These are phyloP conservation scores for Cichlasoma orientale DNA, from an alignment of 2,797 vertebrate species.

Conservation along the genomic window DNA sequence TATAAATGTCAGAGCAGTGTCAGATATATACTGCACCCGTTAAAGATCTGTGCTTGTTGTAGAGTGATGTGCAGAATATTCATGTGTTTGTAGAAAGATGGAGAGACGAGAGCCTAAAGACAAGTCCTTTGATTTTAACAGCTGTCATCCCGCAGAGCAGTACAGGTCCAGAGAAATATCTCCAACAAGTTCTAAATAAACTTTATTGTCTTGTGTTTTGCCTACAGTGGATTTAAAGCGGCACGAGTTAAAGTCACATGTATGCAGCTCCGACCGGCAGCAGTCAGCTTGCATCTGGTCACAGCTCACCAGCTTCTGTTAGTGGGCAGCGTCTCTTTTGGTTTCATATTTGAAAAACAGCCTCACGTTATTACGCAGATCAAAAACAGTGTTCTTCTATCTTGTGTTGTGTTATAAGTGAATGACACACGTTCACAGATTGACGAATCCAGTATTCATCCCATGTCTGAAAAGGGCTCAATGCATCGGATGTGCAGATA, in stretches of 20 bases:
- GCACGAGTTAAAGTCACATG: background rate
- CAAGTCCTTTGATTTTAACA: too few relatives aligned
- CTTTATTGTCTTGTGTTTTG: background rate
- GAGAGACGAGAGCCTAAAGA: background rate
- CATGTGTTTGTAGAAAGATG: background rate
- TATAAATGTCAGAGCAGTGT: slow-evolving; percentile 18
- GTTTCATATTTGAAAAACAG: background rate
- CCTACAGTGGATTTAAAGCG: slow-evolving; percentile 16
- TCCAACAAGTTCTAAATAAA: slow-evolving; percentile 1
- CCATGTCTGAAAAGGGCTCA: background rate
- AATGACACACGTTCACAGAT: background rate
- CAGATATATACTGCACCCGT: slow-evolving; percentile 8
- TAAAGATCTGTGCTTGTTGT: slow-evolving; percentile 52
- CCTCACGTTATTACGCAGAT: too few relatives aligned
- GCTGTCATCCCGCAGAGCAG: background rate
- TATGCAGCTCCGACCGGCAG: background rate
- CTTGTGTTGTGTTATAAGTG: background rate
- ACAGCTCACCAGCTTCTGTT: background rate
- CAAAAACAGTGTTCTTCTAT: background rate
- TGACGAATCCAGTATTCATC: background rate
- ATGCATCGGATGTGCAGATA: too few relatives aligned
- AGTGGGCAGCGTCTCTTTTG: background rate
- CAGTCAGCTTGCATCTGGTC: background rate
- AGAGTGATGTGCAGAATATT: background rate
- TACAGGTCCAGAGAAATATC: slow-evolving; percentile 43